These are phyloP conservation scores for Phoeniculus purpureus DNA, from an alignment of 2,797 vertebrate genomes.

Conservation along the genomic window DNA sequence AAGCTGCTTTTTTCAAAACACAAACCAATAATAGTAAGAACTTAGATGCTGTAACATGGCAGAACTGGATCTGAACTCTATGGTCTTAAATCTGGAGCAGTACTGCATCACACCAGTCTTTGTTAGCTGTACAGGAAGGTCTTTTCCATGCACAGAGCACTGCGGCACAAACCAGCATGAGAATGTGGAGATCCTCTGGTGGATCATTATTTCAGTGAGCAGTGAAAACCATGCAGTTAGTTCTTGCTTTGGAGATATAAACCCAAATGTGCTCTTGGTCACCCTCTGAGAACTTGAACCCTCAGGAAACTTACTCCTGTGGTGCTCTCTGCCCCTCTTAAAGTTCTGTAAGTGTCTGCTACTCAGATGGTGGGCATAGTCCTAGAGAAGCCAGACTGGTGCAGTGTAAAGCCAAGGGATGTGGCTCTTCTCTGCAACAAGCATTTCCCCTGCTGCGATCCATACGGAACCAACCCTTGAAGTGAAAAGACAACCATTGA, in stretches of 20 bases:
- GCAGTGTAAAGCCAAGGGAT: neutral
- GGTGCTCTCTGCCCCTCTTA: neutral
- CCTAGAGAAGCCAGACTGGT: fast-evolving
- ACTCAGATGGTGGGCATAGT: neutral
- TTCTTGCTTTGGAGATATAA: neutral
- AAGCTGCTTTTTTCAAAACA: neutral
- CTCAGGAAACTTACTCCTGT: neutral
- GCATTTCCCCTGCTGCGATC: neutral
- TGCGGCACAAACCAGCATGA: neutral
- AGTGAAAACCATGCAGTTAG: neutral
- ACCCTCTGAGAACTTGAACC: neutral
- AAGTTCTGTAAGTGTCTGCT: neutral
- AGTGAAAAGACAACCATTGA: neutral
- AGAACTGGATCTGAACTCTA: neutral
- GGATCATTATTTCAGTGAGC: neutral
- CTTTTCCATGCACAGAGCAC: neutral
- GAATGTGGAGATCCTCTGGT: neutral
- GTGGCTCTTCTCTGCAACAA: neutral
- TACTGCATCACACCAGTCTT: neutral
- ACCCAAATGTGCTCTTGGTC: neutral
- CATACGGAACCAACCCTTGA: neutral
- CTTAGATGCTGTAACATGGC: neutral
- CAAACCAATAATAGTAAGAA: neutral
- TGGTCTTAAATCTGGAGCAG: neutral
- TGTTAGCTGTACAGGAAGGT: neutral